These are phyloP conservation scores for Scaptomyza montana DNA, from an alignment of 1,140 invertebrate species.

Conservation along the genomic window DNA sequence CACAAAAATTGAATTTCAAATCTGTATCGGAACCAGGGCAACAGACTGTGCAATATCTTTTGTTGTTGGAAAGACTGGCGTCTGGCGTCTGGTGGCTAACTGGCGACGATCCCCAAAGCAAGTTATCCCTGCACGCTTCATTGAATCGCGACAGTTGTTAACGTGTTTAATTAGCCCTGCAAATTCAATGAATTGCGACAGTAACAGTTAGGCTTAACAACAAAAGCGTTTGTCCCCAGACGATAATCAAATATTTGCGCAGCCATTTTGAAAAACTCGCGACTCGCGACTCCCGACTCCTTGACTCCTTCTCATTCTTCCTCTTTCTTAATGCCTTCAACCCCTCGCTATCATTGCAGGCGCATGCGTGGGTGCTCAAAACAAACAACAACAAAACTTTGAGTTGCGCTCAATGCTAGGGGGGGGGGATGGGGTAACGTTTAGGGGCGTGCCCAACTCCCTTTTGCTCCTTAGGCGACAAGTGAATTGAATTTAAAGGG, in stretches of 20 bases:
- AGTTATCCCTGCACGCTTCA: slow-evolving; percentile 77
- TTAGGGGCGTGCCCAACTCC: slow-evolving; percentile 35
- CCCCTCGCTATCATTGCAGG: slow-evolving; percentile 13
- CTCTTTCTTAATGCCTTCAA: slow-evolving; percentile 1
- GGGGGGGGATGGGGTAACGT: too few species aligned
- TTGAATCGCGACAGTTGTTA: slow-evolving; percentile 78
- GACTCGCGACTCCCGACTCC: background rate
- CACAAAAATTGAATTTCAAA: slow-evolving; percentile 17
- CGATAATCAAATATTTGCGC: slow-evolving; percentile 77
- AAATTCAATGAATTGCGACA: slow-evolving; percentile 81
- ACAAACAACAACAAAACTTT: slow-evolving; percentile 1
- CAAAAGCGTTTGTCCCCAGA: slow-evolving; percentile 37
- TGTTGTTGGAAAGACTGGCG: slow-evolving; percentile 20
- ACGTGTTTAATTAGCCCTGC: slow-evolving; percentile 82
- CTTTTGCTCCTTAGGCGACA: background rate
- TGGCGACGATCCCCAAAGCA: slow-evolving; percentile 65
- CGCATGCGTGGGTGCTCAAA: slow-evolving; percentile 55
- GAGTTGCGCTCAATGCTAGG: slow-evolving; percentile 25
- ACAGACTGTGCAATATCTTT: slow-evolving; percentile 48
- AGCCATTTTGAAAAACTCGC: slow-evolving; percentile 73
- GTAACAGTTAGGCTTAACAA: slow-evolving; percentile 78
- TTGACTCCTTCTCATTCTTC: too few species aligned
- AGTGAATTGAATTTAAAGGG: slow-evolving; percentile 33
- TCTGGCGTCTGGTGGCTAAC: slow-evolving; percentile 56
- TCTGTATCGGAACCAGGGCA: slow-evolving; percentile 38